These are phyloP conservation scores for Maniola hyperantus DNA, from an alignment of 2,888 invertebrate species.

Conservation along the genomic window DNA sequence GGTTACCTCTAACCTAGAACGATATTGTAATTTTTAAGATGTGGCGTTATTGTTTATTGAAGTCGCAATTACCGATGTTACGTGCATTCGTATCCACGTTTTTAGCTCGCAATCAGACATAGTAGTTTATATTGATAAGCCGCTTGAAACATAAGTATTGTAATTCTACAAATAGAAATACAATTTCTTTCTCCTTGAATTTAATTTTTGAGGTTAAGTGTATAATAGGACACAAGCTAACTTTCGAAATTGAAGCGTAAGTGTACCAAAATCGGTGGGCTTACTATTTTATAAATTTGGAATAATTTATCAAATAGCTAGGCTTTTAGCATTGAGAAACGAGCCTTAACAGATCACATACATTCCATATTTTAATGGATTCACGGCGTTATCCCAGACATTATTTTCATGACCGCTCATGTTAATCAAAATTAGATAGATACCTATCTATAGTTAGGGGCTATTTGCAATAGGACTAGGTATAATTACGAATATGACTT, in stretches of 20 bases:
- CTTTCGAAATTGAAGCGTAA: constrained; percentile 24
- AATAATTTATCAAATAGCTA: not conserved
- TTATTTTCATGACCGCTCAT: not conserved
- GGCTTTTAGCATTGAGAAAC: not conserved
- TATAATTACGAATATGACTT: not conserved
- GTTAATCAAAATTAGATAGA: too few species aligned
- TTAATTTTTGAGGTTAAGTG: constrained; percentile 72
- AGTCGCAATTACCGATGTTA: constrained; percentile 80
- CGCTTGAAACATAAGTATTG: constrained; percentile 6
- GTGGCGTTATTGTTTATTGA: constrained; percentile 75
- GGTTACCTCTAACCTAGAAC: constrained; percentile 30
- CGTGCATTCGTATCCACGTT: constrained; percentile 77
- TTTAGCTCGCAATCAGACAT: constrained; percentile 43
- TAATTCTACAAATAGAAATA: constrained; percentile 13
- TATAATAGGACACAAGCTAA: constrained; percentile 27
- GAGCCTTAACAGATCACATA: too few species aligned
- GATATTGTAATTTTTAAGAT: constrained; percentile 56
- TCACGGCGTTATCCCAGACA: constrained; percentile 2
- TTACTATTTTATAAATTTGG: constrained; percentile 4
- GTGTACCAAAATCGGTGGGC: not conserved
- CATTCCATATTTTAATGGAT: constrained; percentile 19
- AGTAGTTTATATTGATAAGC: constrained; percentile 24
- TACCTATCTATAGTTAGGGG: too few species aligned
- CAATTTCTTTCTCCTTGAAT: constrained; percentile 26
- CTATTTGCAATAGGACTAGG: too few species aligned